Evolutionary conservation across 2,113 vertebrate species (phyloP), one percentile per base, ranked within the genome.

Genomic region (Struthidea cinerea): DNA sequence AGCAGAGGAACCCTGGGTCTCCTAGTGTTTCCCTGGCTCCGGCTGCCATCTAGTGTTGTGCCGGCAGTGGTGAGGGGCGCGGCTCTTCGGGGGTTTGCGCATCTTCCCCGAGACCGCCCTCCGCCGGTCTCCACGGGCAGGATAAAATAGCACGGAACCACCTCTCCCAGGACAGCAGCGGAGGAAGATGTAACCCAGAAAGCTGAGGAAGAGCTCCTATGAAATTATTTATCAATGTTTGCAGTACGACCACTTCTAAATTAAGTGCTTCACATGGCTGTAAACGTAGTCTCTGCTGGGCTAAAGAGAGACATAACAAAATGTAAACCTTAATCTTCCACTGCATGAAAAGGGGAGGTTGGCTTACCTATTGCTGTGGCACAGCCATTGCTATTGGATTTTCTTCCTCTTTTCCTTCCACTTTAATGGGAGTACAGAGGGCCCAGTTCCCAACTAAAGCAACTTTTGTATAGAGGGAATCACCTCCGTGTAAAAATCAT

Each of bases 41-140:
- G 65, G 68, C 93, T 94, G 96, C 96, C 96, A 95, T 50, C 96
- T 97, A 87, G 88, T 5, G 96, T 20, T 64, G 4, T 3, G 59
- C 30, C 5, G 33, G 55, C 21, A 65, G 42, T 1, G 1, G 23
- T 11, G 74, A 44, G 11, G 41, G 30, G 12, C 33, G 7, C 6
- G 4, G 56, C 39, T 65, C 20, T 3, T 17, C 1, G 7, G 8
- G 13, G 19, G 3, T 6, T 21, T 0, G 3, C 0, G 24, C 44
- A 12, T 33, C 55, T 32, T 16, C 21, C 32, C 12, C 0, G 12
- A 50, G 4, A 13, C 5, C 20, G 10, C 47, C 11, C 39, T 35
- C 26, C 0, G 7, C 15, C 24, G 4, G n/a, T 3, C 1, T 0
- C 5, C 44, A 0, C 7, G 3, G 56, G 13, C 53, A 41, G 55